A percentile compares a stretch with the other conserved stretches of the same genome.
phyloP scores from a whole-genome alignment of 2,888 invertebrate genomes.

The Chloroclysta siterata region DNA sequence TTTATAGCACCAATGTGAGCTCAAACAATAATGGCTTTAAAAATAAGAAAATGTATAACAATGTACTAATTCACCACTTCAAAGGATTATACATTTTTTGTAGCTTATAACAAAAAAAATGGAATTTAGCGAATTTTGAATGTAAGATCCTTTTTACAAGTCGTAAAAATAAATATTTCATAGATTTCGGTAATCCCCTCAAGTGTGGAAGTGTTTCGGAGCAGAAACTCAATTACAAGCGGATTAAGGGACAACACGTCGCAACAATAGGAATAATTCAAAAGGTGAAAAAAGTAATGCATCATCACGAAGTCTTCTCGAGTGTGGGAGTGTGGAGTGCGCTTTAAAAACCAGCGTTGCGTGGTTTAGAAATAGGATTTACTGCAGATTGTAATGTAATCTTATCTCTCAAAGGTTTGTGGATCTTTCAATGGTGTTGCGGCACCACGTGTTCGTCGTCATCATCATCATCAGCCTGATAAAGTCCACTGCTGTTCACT shows the following conservation, averaged over 20 bases:
- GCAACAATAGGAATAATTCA: slow-evolving; percentile 62
- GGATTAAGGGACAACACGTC: slow-evolving; percentile 71
- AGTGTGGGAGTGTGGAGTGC: slow-evolving; percentile 76
- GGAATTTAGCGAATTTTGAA: neutral
- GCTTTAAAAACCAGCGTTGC: slow-evolving; percentile 79
- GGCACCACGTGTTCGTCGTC: slow-evolving; percentile 52
- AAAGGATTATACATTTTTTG: neutral
- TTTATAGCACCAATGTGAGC: slow-evolving; percentile 8
- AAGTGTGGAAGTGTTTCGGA: slow-evolving; percentile 46
- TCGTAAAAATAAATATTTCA: slow-evolving; percentile 11
- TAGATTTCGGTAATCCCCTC: slow-evolving; percentile 38
- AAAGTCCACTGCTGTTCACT: neutral
- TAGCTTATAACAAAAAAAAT: too few relatives aligned
- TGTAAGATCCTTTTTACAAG: neutral
- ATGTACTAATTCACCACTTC: neutral
- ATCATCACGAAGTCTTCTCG: slow-evolving; percentile 67
- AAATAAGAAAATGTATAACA: neutral
- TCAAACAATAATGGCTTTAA: neutral
- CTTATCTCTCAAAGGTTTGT: slow-evolving; percentile 72
- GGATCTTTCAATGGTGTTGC: slow-evolving; percentile 70
- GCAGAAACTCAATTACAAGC: slow-evolving; percentile 64
- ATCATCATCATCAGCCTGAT: neutral
- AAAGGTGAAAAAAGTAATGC: slow-evolving; percentile 57
- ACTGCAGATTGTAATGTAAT: slow-evolving; percentile 72
- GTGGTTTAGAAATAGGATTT: slow-evolving; percentile 79